A percentile compares a stretch with the other conserved stretches of the same genome.
phyloP scores from a whole-genome alignment of 2,888 invertebrate genomes.

The Iselma pallidipennis region DNA sequence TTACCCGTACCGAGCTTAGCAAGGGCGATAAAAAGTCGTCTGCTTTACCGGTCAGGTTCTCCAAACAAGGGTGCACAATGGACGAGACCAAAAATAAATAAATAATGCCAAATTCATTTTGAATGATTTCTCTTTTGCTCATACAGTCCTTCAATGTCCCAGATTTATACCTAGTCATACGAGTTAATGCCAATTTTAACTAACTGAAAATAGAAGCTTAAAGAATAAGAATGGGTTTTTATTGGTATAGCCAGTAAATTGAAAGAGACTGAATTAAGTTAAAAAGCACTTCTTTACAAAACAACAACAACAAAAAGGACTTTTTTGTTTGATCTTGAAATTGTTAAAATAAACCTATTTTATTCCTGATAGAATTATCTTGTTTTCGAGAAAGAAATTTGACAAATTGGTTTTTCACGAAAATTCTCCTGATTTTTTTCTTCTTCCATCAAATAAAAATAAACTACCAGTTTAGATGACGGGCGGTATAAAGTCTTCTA shows the following conservation, averaged over 20 bases:
- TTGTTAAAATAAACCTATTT: too few relatives aligned
- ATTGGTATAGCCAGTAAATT: background rate
- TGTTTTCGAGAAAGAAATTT: background rate
- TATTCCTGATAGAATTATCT: background rate
- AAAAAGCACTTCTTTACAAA: too few relatives aligned
- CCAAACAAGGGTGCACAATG: conserved; percentile 45
- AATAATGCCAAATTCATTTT: conserved; percentile 38
- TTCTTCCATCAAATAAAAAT: background rate
- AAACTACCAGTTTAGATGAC: conserved; percentile 4
- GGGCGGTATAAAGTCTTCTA: conserved; percentile 10
- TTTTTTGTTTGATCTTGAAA: too few relatives aligned
- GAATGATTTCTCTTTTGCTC: conserved; percentile 12
- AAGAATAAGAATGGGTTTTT: background rate
- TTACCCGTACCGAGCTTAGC: conserved; percentile 34
- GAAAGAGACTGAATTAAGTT: too few relatives aligned
- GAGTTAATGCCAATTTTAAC: background rate
- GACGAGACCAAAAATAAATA: conserved; percentile 38
- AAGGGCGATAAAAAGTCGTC: conserved; percentile 49
- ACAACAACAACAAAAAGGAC: too few relatives aligned
- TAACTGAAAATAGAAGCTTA: background rate
- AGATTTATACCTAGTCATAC: background rate
- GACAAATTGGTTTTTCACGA: background rate
- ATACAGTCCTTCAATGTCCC: background rate
- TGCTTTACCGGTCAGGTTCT: conserved; percentile 46
- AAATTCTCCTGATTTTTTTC: background rate